phyloP scores from a whole-genome alignment of 2,797 vertebrate species.

The Hoplostethus mediterraneus region DNA sequence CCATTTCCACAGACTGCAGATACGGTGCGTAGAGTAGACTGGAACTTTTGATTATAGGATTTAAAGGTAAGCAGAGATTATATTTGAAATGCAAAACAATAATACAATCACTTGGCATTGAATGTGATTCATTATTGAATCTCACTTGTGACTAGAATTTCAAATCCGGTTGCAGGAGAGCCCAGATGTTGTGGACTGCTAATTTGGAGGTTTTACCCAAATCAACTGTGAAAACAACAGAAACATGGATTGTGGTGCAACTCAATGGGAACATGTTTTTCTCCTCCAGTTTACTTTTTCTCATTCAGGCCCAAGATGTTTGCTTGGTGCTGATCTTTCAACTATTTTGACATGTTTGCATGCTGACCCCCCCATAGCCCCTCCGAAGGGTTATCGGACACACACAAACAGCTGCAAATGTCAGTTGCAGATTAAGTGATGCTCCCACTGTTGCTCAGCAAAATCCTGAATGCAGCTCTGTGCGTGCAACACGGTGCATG shows the following conservation, averaged over 20 bases:
- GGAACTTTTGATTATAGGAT: not conserved
- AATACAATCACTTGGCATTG: no score
- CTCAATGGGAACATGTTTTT: not conserved
- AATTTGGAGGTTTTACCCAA: not conserved
- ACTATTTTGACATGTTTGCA: conserved; percentile 49
- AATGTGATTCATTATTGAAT: no score
- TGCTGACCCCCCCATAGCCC: conserved; percentile 34
- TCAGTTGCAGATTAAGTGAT: conserved; percentile 54
- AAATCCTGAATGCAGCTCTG: conserved; percentile 36
- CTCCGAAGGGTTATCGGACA: conserved; percentile 53
- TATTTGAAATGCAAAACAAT: no score
- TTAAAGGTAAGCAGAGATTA: no score
- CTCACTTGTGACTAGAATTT: no score
- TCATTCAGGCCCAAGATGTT: conserved; percentile 31
- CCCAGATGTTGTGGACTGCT: not conserved
- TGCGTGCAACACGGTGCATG: conserved; percentile 8
- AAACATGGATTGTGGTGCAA: not conserved
- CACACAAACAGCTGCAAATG: conserved; percentile 73
- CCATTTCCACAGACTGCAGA: not conserved
- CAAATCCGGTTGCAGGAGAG: no score
- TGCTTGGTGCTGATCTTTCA: conserved; percentile 53
- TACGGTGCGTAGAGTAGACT: not conserved
- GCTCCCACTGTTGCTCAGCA: conserved; percentile 34
- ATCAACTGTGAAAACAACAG: not conserved
- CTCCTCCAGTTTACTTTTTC: conserved; percentile 1